phyloP scores from a whole-genome alignment of 2,797 vertebrate genomes.

The Euthynnus affinis region DNA sequence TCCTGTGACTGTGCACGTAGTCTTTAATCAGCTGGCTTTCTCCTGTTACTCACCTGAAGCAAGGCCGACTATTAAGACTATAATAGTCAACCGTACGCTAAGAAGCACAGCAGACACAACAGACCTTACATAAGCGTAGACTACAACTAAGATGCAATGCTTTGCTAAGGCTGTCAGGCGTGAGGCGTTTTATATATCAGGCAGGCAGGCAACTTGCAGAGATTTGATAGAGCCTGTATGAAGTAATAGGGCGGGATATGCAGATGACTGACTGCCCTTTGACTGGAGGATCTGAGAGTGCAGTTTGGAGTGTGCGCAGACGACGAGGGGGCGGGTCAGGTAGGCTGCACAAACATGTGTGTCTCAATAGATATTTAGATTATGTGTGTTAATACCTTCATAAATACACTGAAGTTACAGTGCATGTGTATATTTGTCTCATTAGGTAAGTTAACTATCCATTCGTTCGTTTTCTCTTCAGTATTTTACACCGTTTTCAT shows the following conservation, averaged over 20 bases:
- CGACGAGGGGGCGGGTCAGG: constrained; percentile 50
- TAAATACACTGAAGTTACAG: fast-evolving
- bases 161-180: not conserved
- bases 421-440: fast-evolving
- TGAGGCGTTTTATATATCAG: not conserved
- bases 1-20: not conserved
- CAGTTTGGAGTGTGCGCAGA: constrained; percentile 16
- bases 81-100: not conserved
- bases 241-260: constrained; percentile 45
- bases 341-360: constrained; percentile 24
- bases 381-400: not conserved
- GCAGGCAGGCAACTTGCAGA: not conserved
- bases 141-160: not conserved
- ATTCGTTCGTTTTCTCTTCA: not conserved
- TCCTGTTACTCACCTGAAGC: not conserved
- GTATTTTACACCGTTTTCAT: not conserved
- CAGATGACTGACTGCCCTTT: constrained; percentile 18
- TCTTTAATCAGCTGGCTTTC: not conserved
- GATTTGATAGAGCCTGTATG: constrained; percentile 37
- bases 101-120: constrained; percentile 9
- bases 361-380: not conserved
- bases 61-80: not conserved
- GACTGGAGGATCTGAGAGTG: constrained; percentile 25
- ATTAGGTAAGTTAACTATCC: not conserved
- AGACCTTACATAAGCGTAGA: constrained; percentile 34